Conservation (phyloP, 1,140 invertebrate genomes). For the Pseudomyrmex gracilis region DNA sequence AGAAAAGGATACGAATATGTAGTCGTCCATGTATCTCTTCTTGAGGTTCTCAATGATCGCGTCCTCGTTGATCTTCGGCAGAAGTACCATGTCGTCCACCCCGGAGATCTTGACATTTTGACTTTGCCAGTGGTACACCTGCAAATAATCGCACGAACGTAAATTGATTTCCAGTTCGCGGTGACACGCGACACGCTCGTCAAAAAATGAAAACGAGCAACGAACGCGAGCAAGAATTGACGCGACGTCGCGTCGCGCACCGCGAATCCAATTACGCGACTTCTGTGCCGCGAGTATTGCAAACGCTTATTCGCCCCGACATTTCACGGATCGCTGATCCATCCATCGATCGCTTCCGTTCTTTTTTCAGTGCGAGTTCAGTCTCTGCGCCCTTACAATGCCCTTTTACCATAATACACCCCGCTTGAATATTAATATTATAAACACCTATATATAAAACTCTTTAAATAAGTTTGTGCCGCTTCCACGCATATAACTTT, state of each 20-base stretch:
- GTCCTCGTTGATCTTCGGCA: conserved; percentile 90
- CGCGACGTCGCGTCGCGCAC: neutral
- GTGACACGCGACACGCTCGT: neutral
- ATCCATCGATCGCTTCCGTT: conserved; percentile 49
- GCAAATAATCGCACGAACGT: conserved; percentile 17
- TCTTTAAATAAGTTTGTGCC: no score
- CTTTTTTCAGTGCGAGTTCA: conserved; percentile 13
- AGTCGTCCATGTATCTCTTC: conserved; percentile 91
- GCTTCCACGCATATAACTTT: no score
- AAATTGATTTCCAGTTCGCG: neutral
- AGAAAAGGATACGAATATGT: conserved; percentile 91
- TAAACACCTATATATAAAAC: no score
- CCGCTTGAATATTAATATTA: neutral
- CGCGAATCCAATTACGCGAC: conserved; percentile 49
- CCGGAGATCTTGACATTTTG: conserved; percentile 91
- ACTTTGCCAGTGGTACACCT: conserved; percentile 93
- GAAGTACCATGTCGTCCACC: conserved; percentile 93
- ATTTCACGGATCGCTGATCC: conserved; percentile 46
- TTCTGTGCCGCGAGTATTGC: conserved; percentile 25
- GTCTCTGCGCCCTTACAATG: neutral
- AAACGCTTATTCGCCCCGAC: conserved; percentile 30
- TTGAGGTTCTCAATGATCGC: conserved; percentile 92
- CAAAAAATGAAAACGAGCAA: neutral
- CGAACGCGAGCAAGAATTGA: conserved; percentile 9
- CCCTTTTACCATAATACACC: conserved; percentile 7